A percentile compares a stretch with the other conserved stretches of the same genome.
These are phyloP conservation scores for Cordilura impudica DNA, from an alignment of 2,888 invertebrate species.

Conservation along the genomic window DNA sequence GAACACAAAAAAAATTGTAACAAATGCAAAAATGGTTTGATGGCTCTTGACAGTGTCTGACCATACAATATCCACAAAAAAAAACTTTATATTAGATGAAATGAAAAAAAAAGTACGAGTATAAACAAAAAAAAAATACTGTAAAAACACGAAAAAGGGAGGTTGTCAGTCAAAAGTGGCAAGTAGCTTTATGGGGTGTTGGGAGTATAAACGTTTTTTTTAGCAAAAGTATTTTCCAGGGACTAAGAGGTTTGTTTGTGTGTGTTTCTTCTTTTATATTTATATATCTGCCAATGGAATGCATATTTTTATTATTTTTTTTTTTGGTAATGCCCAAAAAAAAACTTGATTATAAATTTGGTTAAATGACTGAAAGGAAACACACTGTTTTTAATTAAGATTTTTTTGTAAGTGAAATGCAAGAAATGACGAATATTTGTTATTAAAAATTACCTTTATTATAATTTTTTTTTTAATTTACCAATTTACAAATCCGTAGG, in stretches of 20 bases:
- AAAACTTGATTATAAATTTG: slow-evolving; percentile 43
- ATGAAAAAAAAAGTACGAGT: background rate
- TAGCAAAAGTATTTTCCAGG: slow-evolving; percentile 43
- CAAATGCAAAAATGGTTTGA: slow-evolving; percentile 63
- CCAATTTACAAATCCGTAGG: slow-evolving; percentile 38
- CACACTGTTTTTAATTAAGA: slow-evolving; percentile 51
- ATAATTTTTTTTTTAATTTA: slow-evolving; percentile 5
- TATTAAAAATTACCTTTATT: slow-evolving; percentile 10
- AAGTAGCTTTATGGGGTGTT: no score
- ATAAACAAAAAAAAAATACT: slow-evolving; percentile 3
- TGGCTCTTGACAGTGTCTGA: slow-evolving; percentile 60
- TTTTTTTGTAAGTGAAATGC: background rate
- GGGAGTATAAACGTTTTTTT: slow-evolving; percentile 13
- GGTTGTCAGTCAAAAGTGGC: slow-evolving; percentile 39
- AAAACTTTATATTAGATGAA: slow-evolving; percentile 43
- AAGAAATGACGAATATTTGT: background rate
- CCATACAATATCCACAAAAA: slow-evolving; percentile 45
- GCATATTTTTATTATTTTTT: slow-evolving; percentile 10
- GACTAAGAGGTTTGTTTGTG: slow-evolving; percentile 33
- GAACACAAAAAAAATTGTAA: slow-evolving; percentile 33
- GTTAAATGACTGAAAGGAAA: slow-evolving; percentile 41
- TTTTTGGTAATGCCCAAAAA: slow-evolving; percentile 15
- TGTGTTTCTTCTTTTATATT: background rate
- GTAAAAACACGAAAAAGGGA: no score
- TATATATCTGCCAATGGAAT: no score